Conservation (phyloP, 2,888 invertebrate genomes). For the Morpho deidamia region DNA sequence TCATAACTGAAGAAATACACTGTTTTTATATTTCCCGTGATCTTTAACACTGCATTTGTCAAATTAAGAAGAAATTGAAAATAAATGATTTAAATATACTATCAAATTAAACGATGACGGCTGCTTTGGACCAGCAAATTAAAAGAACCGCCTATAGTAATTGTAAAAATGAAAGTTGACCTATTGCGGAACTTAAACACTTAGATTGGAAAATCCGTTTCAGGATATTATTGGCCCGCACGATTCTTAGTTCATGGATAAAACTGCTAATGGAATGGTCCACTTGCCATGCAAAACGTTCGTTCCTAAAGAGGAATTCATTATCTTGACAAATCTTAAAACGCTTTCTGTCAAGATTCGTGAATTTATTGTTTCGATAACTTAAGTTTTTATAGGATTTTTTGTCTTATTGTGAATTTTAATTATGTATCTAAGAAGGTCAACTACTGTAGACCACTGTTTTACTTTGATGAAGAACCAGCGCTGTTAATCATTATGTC, state of each 20-base stretch:
- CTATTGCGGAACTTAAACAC: conserved; percentile 7
- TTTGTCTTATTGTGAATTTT: neutral
- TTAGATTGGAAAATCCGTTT: conserved; percentile 10
- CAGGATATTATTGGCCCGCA: conserved; percentile 3
- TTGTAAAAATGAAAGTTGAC: conserved; percentile 6
- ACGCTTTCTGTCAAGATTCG: conserved; percentile 8
- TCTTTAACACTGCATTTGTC: too few species aligned
- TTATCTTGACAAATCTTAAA: conserved; percentile 12
- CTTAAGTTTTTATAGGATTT: neutral
- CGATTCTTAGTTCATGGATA: conserved; percentile 10
- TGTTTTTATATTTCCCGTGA: too few species aligned
- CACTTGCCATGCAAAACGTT: conserved; percentile 7
- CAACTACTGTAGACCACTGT: neutral
- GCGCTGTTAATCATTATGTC: too few species aligned
- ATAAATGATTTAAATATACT: too few species aligned
- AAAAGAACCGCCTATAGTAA: neutral
- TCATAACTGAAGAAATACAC: too few species aligned
- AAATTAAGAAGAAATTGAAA: too few species aligned
- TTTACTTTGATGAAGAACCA: neutral
- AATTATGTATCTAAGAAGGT: neutral
- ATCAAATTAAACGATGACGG: too few species aligned
- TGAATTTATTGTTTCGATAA: conserved; percentile 4
- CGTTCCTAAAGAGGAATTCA: conserved; percentile 10
- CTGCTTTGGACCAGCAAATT: too few species aligned
- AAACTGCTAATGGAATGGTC: conserved; percentile 9